Base-by-base conservation (phyloP, 2,888 invertebrate species). In the Macrophya annulata region DNA sequence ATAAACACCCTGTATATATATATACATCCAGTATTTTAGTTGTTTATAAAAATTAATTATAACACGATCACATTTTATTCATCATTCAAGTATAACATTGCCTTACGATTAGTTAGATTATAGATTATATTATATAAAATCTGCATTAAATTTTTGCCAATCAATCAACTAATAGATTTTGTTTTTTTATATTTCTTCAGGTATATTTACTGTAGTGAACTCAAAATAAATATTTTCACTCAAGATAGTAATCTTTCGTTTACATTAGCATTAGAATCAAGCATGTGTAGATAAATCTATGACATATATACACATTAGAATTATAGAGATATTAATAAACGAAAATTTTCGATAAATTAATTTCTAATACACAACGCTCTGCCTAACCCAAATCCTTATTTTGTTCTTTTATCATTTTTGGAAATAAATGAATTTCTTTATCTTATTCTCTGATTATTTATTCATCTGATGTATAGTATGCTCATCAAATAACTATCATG, bases 1-100 rank as follows among this genome's bases (percentile, higher is more conserved):
- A n/a, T 72, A 17, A 6, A n/a, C n/a, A 51, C 10, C 4, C 15
- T 48, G 17, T 17, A 17, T 17, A 4, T 48, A 6, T n/a, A 51
- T 55, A n/a, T 55, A 55, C 8, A n/a, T 74, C n/a, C 72, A 74
- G 72, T 74, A 74, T 74, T 74, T 45, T 74, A 74, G 43, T 74
- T 45, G n/a, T 74, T 74, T 31, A 74, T 25, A 21, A n/a, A 45
- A 74, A 74, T 45, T 74, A 74, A 21, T 40, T 68, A 37, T 37
- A 68, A 4, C 37, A 25, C 37, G 31, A 68, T 37, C 37, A 37
- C 68, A 68, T 68, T 31, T 68, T 68, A 37, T 68, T 37, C 37
- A 68, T 68, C 68, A 68, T 68, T 68, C 68, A 37, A 68, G 17
- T 37, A 68, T 37, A 68, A 68, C 37, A 37, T 25, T 68, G 37